These are phyloP conservation scores for Karalla daura DNA, from an alignment of 2,797 vertebrate genomes.

Conservation along the genomic window DNA sequence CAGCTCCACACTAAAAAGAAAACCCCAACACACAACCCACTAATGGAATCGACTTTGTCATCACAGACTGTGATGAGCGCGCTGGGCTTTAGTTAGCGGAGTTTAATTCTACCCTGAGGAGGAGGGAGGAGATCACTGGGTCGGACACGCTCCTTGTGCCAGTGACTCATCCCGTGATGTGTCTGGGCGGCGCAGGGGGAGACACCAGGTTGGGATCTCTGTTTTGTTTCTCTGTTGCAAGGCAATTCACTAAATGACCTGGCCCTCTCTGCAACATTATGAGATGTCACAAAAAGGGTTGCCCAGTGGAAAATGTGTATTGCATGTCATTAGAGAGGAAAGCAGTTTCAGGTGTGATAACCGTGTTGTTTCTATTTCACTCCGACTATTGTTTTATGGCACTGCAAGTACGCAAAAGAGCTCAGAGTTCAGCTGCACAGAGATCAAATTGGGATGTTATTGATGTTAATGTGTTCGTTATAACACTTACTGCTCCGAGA, in stretches of 20 bases:
- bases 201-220: conserved; percentile 46
- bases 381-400: conserved; percentile 67
- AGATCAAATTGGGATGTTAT: conserved; percentile 35
- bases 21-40: conserved; percentile 51
- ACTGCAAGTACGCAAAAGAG: conserved; percentile 37
- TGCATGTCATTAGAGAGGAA: conserved; percentile 6
- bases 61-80: conserved; percentile 63
- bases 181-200: conserved; percentile 41
- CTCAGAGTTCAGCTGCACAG: conserved; percentile 46
- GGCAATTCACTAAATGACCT: conserved; percentile 54
- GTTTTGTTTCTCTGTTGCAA: conserved; percentile 74
- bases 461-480: conserved; percentile 35
- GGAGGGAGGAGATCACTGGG: conserved; percentile 56
- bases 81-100: conserved; percentile 41
- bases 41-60: conserved; percentile 73
- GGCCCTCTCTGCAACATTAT: conserved; percentile 31
- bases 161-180: conserved; percentile 70
- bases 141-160: conserved; percentile 44
- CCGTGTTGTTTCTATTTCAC: conserved; percentile 62
- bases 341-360: conserved; percentile 13
- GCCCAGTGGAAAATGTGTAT: conserved; percentile 53
- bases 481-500: conserved; percentile 19
- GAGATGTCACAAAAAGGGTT: conserved; percentile 45
- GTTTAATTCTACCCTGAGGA: conserved; percentile 60
- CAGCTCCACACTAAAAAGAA: conserved; percentile 39